Conservation (phyloP, 2,888 invertebrate genomes). For the Corbicula japonica region DNA sequence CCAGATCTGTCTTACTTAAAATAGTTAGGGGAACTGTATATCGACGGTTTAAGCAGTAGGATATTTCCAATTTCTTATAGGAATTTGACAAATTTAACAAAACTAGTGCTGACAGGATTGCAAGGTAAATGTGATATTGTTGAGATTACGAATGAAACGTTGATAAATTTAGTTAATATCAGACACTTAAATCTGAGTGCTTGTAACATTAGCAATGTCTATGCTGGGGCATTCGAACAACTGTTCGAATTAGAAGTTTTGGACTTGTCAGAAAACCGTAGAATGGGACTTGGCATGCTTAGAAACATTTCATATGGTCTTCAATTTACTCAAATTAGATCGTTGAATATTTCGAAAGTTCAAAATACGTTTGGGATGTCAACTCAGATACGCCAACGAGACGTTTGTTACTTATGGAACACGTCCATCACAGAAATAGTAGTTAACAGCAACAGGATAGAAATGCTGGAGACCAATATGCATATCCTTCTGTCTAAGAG, state of each 20-base stretch:
- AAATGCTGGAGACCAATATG: constrained; percentile 33
- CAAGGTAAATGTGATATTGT: constrained; percentile 10
- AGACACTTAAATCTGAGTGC: constrained; percentile 5
- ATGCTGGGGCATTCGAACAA: constrained; percentile 13
- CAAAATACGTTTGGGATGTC: constrained; percentile 45
- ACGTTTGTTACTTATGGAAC: constrained; percentile 55
- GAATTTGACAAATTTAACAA: not conserved
- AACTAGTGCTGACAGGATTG: constrained; percentile 17
- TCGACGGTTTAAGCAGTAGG: constrained; percentile 15
- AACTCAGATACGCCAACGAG: constrained; percentile 17
- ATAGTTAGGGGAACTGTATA: not conserved
- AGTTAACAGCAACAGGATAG: constrained; percentile 35
- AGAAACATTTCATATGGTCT: constrained; percentile 51
- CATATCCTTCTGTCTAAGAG: constrained; percentile 23
- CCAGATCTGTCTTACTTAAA: not conserved
- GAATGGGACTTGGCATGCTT: constrained; percentile 32
- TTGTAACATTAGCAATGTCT: constrained; percentile 3
- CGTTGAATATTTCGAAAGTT: constrained; percentile 39
- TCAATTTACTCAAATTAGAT: constrained; percentile 45
- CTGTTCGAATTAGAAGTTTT: constrained; percentile 18
- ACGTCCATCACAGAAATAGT: constrained; percentile 41
- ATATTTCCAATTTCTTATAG: not conserved
- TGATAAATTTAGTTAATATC: constrained; percentile 1
- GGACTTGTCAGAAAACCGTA: constrained; percentile 46
- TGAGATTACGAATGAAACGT: constrained; percentile 16